Evolutionary conservation across 2,113 vertebrate genomes (phyloP), one percentile per base, ranked within the genome.

Genomic region (Scolopax mira): DNA sequence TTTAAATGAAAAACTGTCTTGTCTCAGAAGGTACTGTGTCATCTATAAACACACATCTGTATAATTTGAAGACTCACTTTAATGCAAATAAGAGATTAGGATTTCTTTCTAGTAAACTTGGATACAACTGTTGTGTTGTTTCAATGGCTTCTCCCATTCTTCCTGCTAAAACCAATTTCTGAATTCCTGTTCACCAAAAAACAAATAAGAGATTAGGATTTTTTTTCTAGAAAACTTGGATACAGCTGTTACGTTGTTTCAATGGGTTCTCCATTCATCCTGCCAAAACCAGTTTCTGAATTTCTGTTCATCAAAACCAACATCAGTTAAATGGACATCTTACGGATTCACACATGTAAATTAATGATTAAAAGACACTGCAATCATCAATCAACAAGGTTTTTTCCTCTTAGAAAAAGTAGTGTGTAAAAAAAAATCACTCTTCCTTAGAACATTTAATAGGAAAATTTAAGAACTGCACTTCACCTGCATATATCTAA

Each of bases 61-160:
- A 96, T 95, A 96, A 97, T 94, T 95, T 90, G 88, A 94, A 97
- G 94, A 97, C 98, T 98, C 96, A 99, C 99, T 99, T 99, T 97
- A 99, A 98, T 98, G 99, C 99, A 97, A 99, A 99, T 97, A 99
- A 98, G 71, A 99, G 99, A 98, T 99, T 99, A 83, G 99, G 99
- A 98, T 99, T 99, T 98, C 99, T 99, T 98, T 99, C 99, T 98
- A 99, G 98, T 97, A 99, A 99, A 98, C 98, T 99, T 97, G 99
- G 99, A 97, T 99, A 99, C 90, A 99, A 98, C 93, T 99, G 99
- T 97, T 99, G 99, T 97, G 99, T 99, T 97, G 99, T 99, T 98
- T 99, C 99, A 95, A 99, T 99, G 98, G 99, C 99, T 98, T 99
- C 99, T 93, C 99, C 99, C 99, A 99, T 99, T 98, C 99, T 98